These are phyloP conservation scores for Lutraria lutraria DNA, from an alignment of 2,888 invertebrate species.

Conservation along the genomic window DNA sequence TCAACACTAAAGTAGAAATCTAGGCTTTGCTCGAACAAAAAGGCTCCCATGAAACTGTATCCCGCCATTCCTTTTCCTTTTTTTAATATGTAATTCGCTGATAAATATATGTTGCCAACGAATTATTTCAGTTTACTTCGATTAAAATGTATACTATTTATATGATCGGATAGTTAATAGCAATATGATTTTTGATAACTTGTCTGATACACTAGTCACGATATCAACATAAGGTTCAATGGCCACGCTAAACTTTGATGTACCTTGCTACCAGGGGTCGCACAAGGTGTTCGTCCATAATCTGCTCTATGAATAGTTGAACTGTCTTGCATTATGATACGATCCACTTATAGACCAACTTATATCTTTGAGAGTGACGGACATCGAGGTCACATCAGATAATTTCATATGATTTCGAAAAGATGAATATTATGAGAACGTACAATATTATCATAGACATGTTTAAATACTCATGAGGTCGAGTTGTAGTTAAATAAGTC, in stretches of 20 bases:
- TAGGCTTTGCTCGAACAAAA: no score
- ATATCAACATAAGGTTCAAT: background rate
- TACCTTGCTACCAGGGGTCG: background rate
- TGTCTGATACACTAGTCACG: background rate
- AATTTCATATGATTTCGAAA: background rate
- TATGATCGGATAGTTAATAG: no score
- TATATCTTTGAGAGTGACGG: background rate
- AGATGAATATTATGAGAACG: background rate
- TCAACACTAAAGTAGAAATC: no score
- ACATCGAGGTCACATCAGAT: constrained; percentile 11
- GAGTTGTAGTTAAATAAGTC: no score
- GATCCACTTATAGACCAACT: background rate
- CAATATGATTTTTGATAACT: background rate
- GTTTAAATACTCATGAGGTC: no score
- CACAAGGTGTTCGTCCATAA: background rate
- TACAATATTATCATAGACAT: background rate
- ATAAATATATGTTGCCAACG: no score
- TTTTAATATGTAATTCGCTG: no score
- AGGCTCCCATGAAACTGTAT: no score
- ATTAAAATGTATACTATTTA: no score
- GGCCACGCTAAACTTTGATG: background rate
- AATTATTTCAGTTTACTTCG: no score
- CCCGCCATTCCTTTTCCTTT: no score
- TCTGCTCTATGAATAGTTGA: background rate
- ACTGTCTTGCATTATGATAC: background rate